Conservation (phyloP, 2,888 invertebrate species). For the Leucania comma region DNA sequence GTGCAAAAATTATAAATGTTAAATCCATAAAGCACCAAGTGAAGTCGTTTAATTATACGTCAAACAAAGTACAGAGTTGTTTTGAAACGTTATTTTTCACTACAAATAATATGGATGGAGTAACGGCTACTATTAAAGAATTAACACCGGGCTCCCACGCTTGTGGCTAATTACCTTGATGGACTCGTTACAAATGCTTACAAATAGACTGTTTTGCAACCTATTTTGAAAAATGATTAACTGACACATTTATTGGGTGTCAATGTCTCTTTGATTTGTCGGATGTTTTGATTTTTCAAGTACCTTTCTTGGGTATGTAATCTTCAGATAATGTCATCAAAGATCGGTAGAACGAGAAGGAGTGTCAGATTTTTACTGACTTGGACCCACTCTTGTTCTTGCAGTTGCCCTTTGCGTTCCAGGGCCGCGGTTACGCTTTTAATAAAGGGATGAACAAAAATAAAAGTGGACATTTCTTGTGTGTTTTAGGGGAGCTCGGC, state of each 20-base stretch:
- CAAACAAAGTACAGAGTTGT: slow-evolving; percentile 8
- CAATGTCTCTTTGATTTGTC: background rate
- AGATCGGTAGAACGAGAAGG: too few relatives aligned
- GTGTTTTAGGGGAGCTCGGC: too few relatives aligned
- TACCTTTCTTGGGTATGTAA: background rate
- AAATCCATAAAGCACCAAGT: slow-evolving; percentile 29
- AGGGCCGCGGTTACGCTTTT: too few relatives aligned
- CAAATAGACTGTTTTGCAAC: slow-evolving; percentile 20
- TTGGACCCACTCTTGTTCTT: too few relatives aligned
- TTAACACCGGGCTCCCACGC: slow-evolving; percentile 69
- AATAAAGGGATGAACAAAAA: background rate
- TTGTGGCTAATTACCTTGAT: slow-evolving; percentile 41
- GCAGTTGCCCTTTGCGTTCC: too few relatives aligned
- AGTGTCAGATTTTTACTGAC: too few relatives aligned
- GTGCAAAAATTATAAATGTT: slow-evolving; percentile 17
- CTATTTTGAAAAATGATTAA: slow-evolving; percentile 23
- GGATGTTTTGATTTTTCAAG: background rate
- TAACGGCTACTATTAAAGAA: slow-evolving; percentile 68
- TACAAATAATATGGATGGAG: slow-evolving; percentile 64
- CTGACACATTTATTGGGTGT: slow-evolving; percentile 10
- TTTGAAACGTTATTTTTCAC: slow-evolving; percentile 61
- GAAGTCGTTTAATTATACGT: slow-evolving; percentile 44
- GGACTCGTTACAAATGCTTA: slow-evolving; percentile 44
- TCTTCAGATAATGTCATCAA: too few relatives aligned
- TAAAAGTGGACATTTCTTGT: background rate